Evolutionary conservation across 2,888 invertebrate genomes (phyloP).

Genomic region (Amblyteles armatorius): DNA sequence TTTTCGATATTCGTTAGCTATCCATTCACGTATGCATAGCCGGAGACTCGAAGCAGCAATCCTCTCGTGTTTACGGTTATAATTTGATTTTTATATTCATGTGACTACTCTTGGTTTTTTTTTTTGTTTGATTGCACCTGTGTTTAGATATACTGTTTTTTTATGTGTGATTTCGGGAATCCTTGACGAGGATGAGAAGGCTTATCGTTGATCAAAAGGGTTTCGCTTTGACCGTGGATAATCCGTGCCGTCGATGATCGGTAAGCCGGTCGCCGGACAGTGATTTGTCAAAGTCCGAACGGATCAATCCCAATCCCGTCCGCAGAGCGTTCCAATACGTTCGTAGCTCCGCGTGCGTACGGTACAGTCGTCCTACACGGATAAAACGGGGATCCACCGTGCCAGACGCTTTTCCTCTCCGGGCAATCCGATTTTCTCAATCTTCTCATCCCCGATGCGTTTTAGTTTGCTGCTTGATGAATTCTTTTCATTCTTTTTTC

Average conservation of each 20-base stretch:
- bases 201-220: not conserved
- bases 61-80: not conserved
- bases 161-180: not conserved
- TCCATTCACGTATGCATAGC: not conserved
- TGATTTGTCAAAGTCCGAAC: slow-evolving; percentile 8
- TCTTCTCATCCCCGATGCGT: slow-evolving; percentile 2
- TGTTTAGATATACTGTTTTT: not conserved
- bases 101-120: not conserved
- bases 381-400: not conserved
- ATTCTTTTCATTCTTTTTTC: not conserved
- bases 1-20: not conserved
- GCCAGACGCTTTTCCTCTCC: slow-evolving; percentile 12
- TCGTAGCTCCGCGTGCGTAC: not conserved
- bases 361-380: not conserved
- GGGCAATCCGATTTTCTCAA: slow-evolving; percentile 43
- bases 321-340: not conserved
- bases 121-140: not conserved
- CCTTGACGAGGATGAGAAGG: not conserved
- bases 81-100: not conserved
- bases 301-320: not conserved
- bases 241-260: not conserved
- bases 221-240: not conserved
- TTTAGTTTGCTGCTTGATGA: not conserved
- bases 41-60: not conserved
- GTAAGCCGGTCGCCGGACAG: slow-evolving; percentile 1